phyloP scores from a whole-genome alignment of 2,113 vertebrate genomes.

The Enhydra lutris region DNA sequence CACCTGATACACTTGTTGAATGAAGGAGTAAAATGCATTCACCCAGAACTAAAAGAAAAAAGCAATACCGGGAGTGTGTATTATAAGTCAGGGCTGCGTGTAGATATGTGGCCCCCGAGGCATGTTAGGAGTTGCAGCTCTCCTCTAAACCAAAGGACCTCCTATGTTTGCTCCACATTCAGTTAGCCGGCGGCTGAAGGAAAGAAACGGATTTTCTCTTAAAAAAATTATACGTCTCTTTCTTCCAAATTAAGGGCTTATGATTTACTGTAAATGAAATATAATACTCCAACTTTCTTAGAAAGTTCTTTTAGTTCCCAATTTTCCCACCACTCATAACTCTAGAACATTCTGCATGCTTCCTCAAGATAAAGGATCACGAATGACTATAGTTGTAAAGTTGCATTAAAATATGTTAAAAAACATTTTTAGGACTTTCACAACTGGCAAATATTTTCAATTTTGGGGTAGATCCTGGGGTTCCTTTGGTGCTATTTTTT shows the following conservation, averaged over 20 bases:
- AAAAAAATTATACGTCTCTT: background rate
- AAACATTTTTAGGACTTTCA: background rate
- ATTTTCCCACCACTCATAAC: background rate
- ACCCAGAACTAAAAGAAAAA: background rate
- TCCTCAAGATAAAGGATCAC: background rate
- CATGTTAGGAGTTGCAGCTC: background rate
- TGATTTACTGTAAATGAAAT: background rate
- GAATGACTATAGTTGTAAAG: background rate
- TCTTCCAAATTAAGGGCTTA: background rate
- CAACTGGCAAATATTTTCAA: background rate
- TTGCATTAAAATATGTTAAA: background rate
- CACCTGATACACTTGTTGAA: background rate
- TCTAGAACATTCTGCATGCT: background rate
- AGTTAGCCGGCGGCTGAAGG: background rate
- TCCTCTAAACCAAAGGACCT: no score
- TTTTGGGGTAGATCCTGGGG: background rate
- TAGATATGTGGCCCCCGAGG: background rate
- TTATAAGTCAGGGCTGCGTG: background rate
- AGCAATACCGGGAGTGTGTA: background rate
- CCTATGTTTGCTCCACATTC: background rate
- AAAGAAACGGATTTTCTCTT: background rate
- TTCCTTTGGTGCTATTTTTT: background rate
- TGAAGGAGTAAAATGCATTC: background rate
- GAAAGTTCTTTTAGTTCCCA: background rate
- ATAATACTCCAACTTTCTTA: background rate